phyloP scores from a whole-genome alignment of 2,113 vertebrate species.

The Rostratula benghalensis region DNA sequence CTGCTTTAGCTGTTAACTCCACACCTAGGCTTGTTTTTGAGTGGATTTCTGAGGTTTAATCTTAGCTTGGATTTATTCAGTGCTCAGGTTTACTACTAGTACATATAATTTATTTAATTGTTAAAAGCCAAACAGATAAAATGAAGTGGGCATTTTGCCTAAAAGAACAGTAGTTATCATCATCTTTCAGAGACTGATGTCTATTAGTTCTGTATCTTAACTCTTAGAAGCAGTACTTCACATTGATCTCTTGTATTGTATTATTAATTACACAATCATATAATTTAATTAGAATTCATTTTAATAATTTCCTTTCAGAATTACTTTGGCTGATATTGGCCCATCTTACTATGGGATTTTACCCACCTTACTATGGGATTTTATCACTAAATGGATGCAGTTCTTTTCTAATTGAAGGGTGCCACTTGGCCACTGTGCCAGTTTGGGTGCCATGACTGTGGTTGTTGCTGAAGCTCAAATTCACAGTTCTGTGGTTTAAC shows the following conservation, averaged over 20 bases:
- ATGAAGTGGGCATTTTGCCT: not conserved
- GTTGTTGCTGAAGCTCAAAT: not conserved
- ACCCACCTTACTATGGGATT: not conserved
- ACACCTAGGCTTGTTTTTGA: not conserved
- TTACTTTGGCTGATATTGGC: not conserved
- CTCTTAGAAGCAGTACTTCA: not conserved
- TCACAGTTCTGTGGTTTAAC: not conserved
- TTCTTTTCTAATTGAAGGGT: not conserved
- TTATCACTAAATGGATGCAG: not conserved
- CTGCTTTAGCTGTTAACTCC: not conserved
- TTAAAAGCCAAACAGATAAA: not conserved
- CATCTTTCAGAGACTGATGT: not conserved
- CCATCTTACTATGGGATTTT: not conserved
- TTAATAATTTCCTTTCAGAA: not conserved
- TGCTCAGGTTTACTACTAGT: not conserved
- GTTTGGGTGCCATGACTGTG: not conserved
- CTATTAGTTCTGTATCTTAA: not conserved
- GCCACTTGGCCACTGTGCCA: not conserved
- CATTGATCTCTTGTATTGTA: not conserved
- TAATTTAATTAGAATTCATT: not conserved
- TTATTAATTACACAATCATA: not conserved
- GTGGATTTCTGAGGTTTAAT: not conserved
- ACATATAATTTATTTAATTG: not conserved
- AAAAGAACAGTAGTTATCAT: not conserved
- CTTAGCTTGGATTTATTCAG: not conserved